phyloP scores from a whole-genome alignment of 2,113 vertebrate genomes.

The Pangasianodon gigas region DNA sequence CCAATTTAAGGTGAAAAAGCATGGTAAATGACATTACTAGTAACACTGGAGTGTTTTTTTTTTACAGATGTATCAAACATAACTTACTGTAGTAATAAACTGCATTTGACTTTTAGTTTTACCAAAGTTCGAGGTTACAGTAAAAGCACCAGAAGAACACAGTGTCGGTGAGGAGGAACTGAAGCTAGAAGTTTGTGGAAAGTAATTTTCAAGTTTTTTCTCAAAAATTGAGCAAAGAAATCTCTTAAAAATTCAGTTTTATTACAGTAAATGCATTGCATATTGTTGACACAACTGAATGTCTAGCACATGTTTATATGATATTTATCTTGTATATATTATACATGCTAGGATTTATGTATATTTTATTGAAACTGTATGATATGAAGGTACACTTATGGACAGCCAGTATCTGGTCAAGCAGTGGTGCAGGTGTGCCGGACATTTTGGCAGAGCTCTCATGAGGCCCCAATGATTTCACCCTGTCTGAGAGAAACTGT shows the following conservation, averaged over 20 bases:
- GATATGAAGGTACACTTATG: conserved; percentile 67
- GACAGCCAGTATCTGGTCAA: conserved; percentile 68
- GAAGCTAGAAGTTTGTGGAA: conserved; percentile 60
- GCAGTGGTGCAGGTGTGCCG: conserved; percentile 26
- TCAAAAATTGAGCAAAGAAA: neutral
- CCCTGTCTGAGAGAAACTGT: neutral
- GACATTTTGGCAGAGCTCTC: too few species aligned
- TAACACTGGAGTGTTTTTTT: neutral
- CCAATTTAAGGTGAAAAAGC: conserved; percentile 68
- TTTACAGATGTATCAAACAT: neutral
- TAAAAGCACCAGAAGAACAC: conserved; percentile 47
- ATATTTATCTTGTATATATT: neutral
- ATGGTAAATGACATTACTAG: conserved; percentile 58
- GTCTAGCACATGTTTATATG: neutral
- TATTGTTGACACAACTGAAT: neutral
- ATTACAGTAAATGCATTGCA: neutral
- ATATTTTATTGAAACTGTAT: neutral
- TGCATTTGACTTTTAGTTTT: conserved; percentile 58
- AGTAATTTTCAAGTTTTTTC: conserved; percentile 53
- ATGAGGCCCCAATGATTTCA: neutral
- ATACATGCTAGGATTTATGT: neutral
- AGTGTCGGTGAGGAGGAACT: conserved; percentile 51
- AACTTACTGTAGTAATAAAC: neutral
- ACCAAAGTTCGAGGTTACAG: conserved; percentile 66
- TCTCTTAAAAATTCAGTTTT: neutral